Evolutionary conservation across 2,888 invertebrate species (phyloP), one percentile per base, ranked within the genome.

Genomic region (Coelopa pilipes): DNA sequence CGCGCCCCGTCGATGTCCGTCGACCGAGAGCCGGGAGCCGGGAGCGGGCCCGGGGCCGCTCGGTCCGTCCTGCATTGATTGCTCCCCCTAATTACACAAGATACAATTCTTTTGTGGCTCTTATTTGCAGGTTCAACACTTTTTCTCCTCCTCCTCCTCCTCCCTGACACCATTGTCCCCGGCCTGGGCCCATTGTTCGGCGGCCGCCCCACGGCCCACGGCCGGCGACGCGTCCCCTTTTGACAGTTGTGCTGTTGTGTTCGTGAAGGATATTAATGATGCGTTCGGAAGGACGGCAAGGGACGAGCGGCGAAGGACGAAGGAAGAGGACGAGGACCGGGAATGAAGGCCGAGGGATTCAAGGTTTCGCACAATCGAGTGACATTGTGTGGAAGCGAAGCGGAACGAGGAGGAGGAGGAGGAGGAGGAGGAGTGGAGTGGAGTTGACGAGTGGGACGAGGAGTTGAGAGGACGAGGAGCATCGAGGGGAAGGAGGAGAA

Each of bases 31-130:
- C n/a, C n/a, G n/a, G n/a, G n/a, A n/a, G n/a, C n/a, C n/a, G n/a
- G n/a, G n/a, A n/a, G n/a, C n/a, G n/a, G n/a, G n/a, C n/a, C n/a
- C n/a, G n/a, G n/a, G n/a, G n/a, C n/a, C n/a, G n/a, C n/a, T n/a
- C n/a, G n/a, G n/a, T n/a, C 19, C 67, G 34, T 7, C 34, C 70
- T 76, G 75, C 70, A 74, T 80, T 55, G 70, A 70, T 74, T 74
- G 73, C 57, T 55, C 80, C 79, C 78, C 79, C 83, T 83, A 82
- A 82, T 82, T 82, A 83, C 81, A 83, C 80, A 82, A 82, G 83
- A 62, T 19, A 59, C 53, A 63, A 81, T 55, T 83, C 0, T 78
- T 72, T 75, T 75, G 79, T 79, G 78, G 65, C 60, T 24, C 49
- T 75, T 66, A 65, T 69, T 63, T 60, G 53, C 72, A 66, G 45